phyloP scores from a whole-genome alignment of 2,888 invertebrate genomes.

The Troides aeacus region DNA sequence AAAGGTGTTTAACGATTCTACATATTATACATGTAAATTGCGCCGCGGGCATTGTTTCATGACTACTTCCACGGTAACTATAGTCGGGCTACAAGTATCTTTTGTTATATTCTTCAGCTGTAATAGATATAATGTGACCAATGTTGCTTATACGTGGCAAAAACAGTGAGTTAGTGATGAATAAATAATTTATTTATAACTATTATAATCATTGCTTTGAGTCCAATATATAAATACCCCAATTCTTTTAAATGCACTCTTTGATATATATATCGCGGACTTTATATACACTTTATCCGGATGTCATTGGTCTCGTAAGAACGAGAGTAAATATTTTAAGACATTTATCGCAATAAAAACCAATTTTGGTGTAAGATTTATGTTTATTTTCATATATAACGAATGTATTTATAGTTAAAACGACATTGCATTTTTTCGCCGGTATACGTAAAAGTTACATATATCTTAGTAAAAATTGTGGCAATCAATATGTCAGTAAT shows the following conservation, averaged over 20 bases:
- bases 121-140: background rate
- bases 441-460: background rate
- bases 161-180: background rate
- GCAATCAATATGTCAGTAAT: too few species aligned
- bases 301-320: background rate
- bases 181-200: background rate
- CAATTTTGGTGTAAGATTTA: background rate
- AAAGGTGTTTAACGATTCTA: slow-evolving; percentile 20
- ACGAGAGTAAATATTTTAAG: background rate
- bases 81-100: slow-evolving; percentile 3
- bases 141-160: background rate
- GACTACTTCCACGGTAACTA: slow-evolving; percentile 13
- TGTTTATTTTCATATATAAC: background rate
- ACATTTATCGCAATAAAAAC: background rate
- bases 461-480: background rate
- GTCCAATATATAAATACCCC: background rate
- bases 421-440: background rate
- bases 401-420: background rate
- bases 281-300: background rate
- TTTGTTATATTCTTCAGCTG: slow-evolving; percentile 16
- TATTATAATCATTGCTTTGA: background rate
- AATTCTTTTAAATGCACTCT: background rate
- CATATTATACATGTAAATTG: slow-evolving; percentile 11
- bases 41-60: slow-evolving; percentile 11
- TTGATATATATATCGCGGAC: background rate